These are phyloP conservation scores for Craseonycteris thonglongyai DNA, from an alignment of 2,113 vertebrate species.

Conservation along the genomic window DNA sequence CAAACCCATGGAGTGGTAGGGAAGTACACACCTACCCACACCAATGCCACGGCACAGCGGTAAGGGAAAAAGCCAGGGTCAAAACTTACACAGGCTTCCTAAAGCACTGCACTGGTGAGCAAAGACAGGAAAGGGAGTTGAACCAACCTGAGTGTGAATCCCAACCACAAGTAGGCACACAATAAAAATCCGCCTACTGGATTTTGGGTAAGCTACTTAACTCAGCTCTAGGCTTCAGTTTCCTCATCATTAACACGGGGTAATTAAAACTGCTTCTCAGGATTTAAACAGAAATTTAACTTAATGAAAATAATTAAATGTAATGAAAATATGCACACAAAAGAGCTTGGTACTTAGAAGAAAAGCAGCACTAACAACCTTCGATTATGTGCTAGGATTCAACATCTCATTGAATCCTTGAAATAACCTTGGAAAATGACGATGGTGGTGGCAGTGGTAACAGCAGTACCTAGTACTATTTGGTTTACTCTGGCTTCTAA, in stretches of 20 bases:
- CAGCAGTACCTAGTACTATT: neutral
- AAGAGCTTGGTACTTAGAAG: neutral
- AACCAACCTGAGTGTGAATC: neutral
- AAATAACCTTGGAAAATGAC: neutral
- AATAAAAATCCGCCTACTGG: neutral
- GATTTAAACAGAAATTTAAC: constrained; percentile 17
- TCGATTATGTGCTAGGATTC: neutral
- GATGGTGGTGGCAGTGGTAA: no score
- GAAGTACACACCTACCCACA: accelerated
- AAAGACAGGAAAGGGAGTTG: neutral
- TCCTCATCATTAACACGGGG: neutral
- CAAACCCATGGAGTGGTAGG: accelerated
- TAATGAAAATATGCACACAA: neutral
- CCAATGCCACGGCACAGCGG: neutral
- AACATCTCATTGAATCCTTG: neutral
- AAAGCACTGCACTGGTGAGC: neutral
- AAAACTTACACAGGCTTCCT: neutral
- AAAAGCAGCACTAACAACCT: neutral
- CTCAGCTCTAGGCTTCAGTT: neutral
- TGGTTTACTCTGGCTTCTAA: neutral
- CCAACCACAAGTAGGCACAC: neutral
- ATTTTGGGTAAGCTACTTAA: neutral
- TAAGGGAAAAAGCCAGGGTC: neutral
- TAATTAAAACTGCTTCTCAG: neutral
- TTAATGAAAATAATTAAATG: neutral